Evolutionary conservation across 2,113 vertebrate genomes (phyloP), one percentile per base, ranked within the genome.

Genomic region (Heterotis niloticus): DNA sequence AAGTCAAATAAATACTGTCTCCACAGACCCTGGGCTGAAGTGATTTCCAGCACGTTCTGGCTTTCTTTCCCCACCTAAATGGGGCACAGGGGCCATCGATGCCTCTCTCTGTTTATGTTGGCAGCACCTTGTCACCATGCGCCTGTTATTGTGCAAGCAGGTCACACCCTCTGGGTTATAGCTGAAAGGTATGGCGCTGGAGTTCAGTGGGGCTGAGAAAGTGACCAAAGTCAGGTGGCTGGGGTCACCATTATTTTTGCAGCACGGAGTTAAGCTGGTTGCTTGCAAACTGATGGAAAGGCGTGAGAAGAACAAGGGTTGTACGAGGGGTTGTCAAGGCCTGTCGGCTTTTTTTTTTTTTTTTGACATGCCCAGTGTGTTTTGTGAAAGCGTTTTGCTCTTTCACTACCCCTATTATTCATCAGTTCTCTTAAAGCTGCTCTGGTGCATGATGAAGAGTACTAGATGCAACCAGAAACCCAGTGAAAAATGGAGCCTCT

Each of bases 261-360:
- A 83, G 77, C 80, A 81, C 83, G 84, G 79, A 80, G 80, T 81
- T 78, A 80, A 72, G 80, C 52, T 86, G 62, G 51, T 5, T 79
- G 60, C 77, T 79, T 84, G 69, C 82, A 81, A 79, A 64, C 81
- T 83, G 80, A 81, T 83, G 80, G 80, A 79, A 82, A 87, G 85
- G 80, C 34, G 34, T 4, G 7, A 82, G 88, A 89, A 81, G 34
- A 44, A 44, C 34, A 81, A 77, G 18, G n/a, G 79, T 77, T 5
- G 0, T 66, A 59, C 0, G 59, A 80, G 81, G 84, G 85, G 86
- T 82, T 24, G 82, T 69, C 74, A 52, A 18, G 70, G 74, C 86
- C 62, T 81, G 76, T 76, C 85, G 82, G 80, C 86, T 89, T 83
- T 87, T 56, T 78, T 75, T 80, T 89, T 83, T 87, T 56, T 78